Base-by-base conservation (phyloP, 2,888 invertebrate genomes). In the Periphyllus acericola region DNA sequence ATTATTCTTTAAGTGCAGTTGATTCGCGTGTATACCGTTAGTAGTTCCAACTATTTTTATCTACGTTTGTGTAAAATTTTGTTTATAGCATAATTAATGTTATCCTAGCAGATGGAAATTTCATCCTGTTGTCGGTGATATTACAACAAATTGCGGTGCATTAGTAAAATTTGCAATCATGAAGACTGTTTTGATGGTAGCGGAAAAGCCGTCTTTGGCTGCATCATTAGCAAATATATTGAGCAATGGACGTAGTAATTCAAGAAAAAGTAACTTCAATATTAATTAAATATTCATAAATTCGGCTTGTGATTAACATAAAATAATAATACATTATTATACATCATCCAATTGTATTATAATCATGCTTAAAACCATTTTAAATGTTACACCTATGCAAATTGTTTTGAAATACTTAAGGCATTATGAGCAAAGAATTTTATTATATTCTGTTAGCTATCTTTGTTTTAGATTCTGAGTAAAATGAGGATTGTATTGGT, bases 161-260 rank as follows among this genome's bases (percentile, higher is more conserved):
- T 32, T 21, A 32, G 3, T 14, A 40, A 25, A 25, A 81, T 46
- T 32, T 1, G 46, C 46, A 32, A 68, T 46, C n/a, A 96, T 96
- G 96, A 96, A 95, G 92, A 94, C 94, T 72, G 96, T 96, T 86
- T 94, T 99, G 90, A 99, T 99, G 99, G 98, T 99, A 91, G 99
- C 99, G 90, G 99, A 99, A 92, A 99, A 99, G 94, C 99, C 99
- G 60, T 99, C 99, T 89, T 92, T 99, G 92, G 99, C 99, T 32
- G 96, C 96, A 91, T 97, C 98, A 78, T 93, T 99, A 60, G 98
- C 99, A 2, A 95, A 94, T 91, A 98, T 99, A 91, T 93, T 99
- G 89, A 98, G 98, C 90, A 96, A 97, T 92, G 96, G 96, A 89
- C 95, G 95, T 91, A 94, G 94, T 91, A 93, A 92, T 40, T 93